phyloP scores from a whole-genome alignment of 2,113 vertebrate species.

The Salvelinus alpinus region DNA sequence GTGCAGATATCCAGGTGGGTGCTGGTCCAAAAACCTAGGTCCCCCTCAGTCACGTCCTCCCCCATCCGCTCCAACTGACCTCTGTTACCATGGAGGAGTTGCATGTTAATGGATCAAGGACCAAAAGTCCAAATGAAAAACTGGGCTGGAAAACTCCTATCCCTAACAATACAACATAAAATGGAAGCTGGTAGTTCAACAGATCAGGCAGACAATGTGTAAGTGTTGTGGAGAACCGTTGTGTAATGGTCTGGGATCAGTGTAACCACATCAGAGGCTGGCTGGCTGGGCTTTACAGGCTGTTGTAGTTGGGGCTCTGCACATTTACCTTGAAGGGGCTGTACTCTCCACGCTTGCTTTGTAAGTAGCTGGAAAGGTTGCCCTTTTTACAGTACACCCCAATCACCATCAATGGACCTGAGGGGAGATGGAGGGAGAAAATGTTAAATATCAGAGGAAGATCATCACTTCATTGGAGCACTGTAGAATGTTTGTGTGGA shows the following conservation, averaged over 20 bases:
- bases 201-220: too few relatives aligned
- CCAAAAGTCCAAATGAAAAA: too few relatives aligned
- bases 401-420: constrained; percentile 98
- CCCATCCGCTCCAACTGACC: constrained; percentile 51
- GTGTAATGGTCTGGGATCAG: neutral
- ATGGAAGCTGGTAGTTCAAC: too few relatives aligned
- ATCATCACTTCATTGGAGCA: neutral
- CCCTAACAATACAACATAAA: too few relatives aligned
- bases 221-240: neutral
- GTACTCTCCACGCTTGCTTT: constrained; percentile 91
- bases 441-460: neutral
- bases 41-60: constrained; percentile 64
- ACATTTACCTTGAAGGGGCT: constrained; percentile 86
- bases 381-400: constrained; percentile 97
- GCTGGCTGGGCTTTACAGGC: neutral
- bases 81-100: constrained; percentile 5
- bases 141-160: too few relatives aligned
- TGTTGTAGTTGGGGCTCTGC: neutral
- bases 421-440: neutral
- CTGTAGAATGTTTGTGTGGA: neutral
- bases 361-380: constrained; percentile 93
- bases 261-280: constrained; percentile 36
- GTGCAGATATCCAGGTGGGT: constrained; percentile 85
- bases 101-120: neutral
- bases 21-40: constrained; percentile 62